phyloP scores from a whole-genome alignment of 2,888 invertebrate species.

The Chromoteleia sp. region DNA sequence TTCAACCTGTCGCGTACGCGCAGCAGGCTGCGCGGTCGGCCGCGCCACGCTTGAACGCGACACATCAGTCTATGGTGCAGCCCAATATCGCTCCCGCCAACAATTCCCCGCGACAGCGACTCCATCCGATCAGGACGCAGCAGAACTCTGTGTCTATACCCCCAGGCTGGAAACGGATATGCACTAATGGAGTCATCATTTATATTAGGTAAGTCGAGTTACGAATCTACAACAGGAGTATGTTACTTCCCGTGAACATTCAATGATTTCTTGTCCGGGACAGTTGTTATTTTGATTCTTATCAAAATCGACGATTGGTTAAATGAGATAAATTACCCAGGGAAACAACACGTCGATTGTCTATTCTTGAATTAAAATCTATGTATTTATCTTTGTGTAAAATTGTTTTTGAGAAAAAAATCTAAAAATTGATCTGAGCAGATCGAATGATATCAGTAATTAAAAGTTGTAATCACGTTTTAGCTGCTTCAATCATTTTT shows the following conservation, averaged over 20 bases:
- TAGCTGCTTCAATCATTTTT: no score
- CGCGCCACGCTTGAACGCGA: conserved; percentile 80
- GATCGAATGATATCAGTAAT: no score
- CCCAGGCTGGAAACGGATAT: conserved; percentile 91
- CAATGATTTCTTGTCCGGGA: conserved; percentile 25
- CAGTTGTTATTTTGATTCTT: not conserved
- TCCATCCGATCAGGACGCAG: conserved; percentile 69
- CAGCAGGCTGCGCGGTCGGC: conserved; percentile 81
- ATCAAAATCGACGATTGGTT: no score
- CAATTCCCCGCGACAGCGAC: conserved; percentile 69
- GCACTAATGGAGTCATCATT: conserved; percentile 89
- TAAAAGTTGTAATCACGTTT: no score
- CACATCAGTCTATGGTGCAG: conserved; percentile 75
- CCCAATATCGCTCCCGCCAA: conserved; percentile 31
- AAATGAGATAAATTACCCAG: no score
- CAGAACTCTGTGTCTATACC: conserved; percentile 87
- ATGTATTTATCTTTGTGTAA: no score
- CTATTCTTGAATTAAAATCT: no score
- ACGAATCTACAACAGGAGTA: not conserved
- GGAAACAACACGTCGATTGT: no score
- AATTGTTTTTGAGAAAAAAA: no score
- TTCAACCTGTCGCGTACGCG: conserved; percentile 84
- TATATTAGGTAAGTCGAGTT: conserved; percentile 89
- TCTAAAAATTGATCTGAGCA: no score
- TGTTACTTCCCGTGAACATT: conserved; percentile 35